Evolutionary conservation across 35 echinoderm and acorn worm genomes (phyloP).

Genomic region (Apostichopus californicus): DNA sequence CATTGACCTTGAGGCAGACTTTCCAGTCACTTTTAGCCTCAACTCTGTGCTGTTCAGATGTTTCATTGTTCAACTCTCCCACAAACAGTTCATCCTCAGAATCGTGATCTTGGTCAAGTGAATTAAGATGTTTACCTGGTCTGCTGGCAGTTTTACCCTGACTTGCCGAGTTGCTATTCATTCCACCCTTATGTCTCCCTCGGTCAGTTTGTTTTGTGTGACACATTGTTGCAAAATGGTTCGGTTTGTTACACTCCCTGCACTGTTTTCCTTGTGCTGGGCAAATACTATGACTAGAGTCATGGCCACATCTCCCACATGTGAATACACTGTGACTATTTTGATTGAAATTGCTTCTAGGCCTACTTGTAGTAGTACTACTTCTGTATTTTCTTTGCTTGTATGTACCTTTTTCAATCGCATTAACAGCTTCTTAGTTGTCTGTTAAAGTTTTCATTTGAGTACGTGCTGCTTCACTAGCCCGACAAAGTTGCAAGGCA

Average conservation of each 20-base stretch:
- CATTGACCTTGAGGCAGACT: neutral
- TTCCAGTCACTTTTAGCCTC: neutral
- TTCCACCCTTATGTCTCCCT: too few species aligned
- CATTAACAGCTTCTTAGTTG: neutral
- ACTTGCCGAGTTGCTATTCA: neutral
- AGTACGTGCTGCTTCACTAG: neutral
- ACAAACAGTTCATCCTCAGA: too few species aligned
- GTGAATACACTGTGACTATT: too few species aligned
- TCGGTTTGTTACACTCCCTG: neutral
- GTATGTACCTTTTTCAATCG: neutral
- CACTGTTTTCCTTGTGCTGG: too few species aligned
- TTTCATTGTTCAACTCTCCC: too few species aligned
- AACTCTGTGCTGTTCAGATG: too few species aligned
- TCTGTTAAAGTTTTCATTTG: neutral
- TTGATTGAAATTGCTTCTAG: too few species aligned
- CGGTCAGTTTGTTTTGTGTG: too few species aligned
- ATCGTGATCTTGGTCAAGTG: neutral
- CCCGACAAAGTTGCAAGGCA: neutral
- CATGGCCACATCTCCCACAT: too few species aligned
- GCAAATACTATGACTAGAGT: too few species aligned
- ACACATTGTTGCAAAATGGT: slow-evolving; percentile 17
- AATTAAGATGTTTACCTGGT: neutral
- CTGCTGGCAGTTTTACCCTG: neutral
- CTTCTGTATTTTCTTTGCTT: neutral
- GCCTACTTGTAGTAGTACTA: too few species aligned